Evolutionary conservation across 2,113 vertebrate genomes (phyloP).

Genomic region (Nematolebias whitei): DNA sequence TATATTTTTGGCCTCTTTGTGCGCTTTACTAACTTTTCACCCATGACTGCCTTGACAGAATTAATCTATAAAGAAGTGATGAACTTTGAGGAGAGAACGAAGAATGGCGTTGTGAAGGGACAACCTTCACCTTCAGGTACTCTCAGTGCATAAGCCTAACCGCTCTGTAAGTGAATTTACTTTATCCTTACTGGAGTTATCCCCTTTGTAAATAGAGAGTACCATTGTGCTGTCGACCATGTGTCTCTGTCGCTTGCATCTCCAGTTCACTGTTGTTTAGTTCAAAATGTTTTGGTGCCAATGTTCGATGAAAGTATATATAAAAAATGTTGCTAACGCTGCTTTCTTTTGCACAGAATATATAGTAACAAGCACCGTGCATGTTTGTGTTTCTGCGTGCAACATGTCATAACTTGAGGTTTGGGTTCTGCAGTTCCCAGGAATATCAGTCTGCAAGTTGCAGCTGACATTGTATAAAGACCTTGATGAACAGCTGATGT

Average conservation of each 20-base stretch:
- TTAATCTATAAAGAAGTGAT: constrained; percentile 99
- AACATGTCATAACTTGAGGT: constrained; percentile 56
- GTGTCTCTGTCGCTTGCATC: constrained; percentile 66
- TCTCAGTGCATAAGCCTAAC: constrained; percentile 88
- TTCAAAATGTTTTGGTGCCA: constrained; percentile 26
- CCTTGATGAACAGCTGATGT: constrained; percentile 16
- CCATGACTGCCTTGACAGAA: constrained; percentile 80
- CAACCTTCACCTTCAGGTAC: constrained; percentile 99
- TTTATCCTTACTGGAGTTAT: constrained; percentile 74
- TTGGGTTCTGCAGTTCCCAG: constrained; percentile 60
- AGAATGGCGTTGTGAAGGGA: constrained; percentile 99
- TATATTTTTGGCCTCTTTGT: neutral
- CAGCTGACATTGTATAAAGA: constrained; percentile 7
- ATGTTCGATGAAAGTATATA: too few species aligned
- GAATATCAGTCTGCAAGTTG: constrained; percentile 15
- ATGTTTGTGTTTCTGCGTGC: constrained; percentile 33
- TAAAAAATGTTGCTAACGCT: constrained; percentile 20
- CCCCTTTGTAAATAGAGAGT: constrained; percentile 63
- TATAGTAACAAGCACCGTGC: neutral
- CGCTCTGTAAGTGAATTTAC: constrained; percentile 85
- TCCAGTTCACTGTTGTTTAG: constrained; percentile 40
- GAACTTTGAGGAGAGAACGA: constrained; percentile 99
- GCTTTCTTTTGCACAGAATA: neutral
- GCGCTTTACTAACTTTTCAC: neutral
- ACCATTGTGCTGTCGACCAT: constrained; percentile 75